These are phyloP conservation scores for Psilanteris sp. DNA, from an alignment of 1,140 invertebrate genomes.

Conservation along the genomic window DNA sequence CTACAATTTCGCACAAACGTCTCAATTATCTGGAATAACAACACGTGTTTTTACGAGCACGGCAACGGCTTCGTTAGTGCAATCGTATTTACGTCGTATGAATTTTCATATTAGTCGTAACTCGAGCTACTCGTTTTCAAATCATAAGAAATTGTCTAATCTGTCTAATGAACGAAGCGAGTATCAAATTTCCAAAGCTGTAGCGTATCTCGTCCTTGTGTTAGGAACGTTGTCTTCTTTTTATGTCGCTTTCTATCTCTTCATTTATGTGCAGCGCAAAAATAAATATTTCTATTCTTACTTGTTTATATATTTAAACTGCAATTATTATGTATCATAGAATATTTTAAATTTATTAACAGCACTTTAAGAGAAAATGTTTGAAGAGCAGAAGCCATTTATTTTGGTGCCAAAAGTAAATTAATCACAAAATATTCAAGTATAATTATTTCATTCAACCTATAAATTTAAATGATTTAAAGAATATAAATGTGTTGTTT, in stretches of 20 bases:
- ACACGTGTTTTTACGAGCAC: slow-evolving; percentile 25
- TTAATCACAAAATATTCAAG: too few relatives aligned
- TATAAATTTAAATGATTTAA: too few relatives aligned
- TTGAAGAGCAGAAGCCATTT: too few relatives aligned
- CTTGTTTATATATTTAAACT: too few relatives aligned
- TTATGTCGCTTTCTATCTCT: neutral
- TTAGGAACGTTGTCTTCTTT: neutral
- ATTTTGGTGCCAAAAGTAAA: too few relatives aligned
- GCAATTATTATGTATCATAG: too few relatives aligned
- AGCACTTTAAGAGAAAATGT: too few relatives aligned
- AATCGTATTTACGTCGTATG: slow-evolving; percentile 10
- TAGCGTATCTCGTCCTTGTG: neutral
- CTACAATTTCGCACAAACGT: slow-evolving; percentile 10
- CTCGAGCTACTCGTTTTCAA: slow-evolving; percentile 12
- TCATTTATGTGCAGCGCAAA: too few relatives aligned
- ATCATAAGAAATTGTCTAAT: slow-evolving; percentile 28
- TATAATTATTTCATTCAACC: too few relatives aligned
- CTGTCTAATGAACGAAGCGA: slow-evolving; percentile 9
- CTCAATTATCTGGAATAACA: slow-evolving; percentile 68
- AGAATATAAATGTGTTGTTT: too few relatives aligned
- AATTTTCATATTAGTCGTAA: slow-evolving; percentile 35
- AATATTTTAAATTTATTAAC: too few relatives aligned
- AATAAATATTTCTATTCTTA: too few relatives aligned
- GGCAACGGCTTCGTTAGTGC: slow-evolving; percentile 3
- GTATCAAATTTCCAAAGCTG: slow-evolving; percentile 13